Evolutionary conservation across 2,797 vertebrate genomes (phyloP).

Genomic region (Zalophus californianus): DNA sequence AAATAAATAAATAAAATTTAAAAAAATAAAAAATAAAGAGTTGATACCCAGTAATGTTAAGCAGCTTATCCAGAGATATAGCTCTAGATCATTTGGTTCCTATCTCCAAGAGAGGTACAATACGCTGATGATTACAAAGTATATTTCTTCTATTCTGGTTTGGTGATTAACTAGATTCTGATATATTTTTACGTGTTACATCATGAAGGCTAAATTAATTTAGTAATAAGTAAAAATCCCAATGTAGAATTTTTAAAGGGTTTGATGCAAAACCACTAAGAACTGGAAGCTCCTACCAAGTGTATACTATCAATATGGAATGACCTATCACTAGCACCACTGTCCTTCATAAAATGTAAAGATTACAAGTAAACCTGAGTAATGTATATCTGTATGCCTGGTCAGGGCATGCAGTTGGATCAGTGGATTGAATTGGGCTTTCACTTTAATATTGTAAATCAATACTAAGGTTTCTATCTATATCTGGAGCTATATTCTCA

Average conservation of each 20-base stretch:
- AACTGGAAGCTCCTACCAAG: background rate
- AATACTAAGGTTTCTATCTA: constrained; percentile 11
- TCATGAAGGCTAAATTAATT: constrained; percentile 1
- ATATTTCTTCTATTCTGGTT: background rate
- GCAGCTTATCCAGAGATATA: background rate
- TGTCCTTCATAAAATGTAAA: background rate
- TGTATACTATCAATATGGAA: background rate
- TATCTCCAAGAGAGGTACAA: background rate
- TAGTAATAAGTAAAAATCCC: background rate
- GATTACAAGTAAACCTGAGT: background rate
- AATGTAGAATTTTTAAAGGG: background rate
- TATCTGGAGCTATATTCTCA: background rate
- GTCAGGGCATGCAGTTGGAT: background rate
- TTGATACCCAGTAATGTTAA: background rate
- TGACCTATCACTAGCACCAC: background rate
- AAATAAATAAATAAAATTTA: too few species aligned
- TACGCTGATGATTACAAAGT: background rate
- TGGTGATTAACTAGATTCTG: background rate
- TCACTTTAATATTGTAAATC: background rate
- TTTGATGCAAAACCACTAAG: background rate
- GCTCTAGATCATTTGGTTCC: background rate
- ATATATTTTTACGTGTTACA: background rate
- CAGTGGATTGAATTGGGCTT: background rate
- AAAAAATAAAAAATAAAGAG: background rate
- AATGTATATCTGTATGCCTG: background rate